Base-by-base conservation (phyloP, 2,797 vertebrate genomes). In the Decapterus maruadsi region DNA sequence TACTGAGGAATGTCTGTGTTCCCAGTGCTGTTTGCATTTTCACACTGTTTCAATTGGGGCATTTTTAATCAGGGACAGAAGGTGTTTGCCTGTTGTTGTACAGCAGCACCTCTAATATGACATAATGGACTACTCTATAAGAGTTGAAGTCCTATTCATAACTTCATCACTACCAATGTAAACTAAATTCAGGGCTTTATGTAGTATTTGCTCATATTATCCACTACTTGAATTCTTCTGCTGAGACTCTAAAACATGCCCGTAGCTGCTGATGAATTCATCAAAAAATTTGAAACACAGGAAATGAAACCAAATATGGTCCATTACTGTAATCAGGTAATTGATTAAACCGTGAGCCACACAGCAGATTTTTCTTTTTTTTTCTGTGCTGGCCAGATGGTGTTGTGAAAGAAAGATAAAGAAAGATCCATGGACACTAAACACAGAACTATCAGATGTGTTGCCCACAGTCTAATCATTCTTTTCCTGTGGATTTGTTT, bases 361-460 rank as follows among this genome's bases (percentile, higher is more conserved):
- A 42, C 55, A 62, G 13, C 43, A 66, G 53, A 26, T 69, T 73
- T 54, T 22, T 67, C 19, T 68, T 36, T 17, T 62, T 59, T 42
- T 16, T 16, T 48, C 16, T 26, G 5, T 57, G 31, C 46, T 53
- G 72, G 42, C 65, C 87, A 90, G 86, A 90, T 83, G 82, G 64
- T 68, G 71, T 73, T 87, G 82, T 89, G 74, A 87, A 81, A 78
- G 62, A 87, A 81, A 72, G 72, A 84, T 75, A 84, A 88, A 87
- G 54, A 75, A 73, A 84, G 72, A 80, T 80, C 75, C 68, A 85
- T 78, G 74, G 84, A 85, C 63, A 77, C 78, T 72, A 83, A 88
- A 92, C 67, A 77, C 74, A 87, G 87, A 88, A 84, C 89, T 87
- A 91, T 90, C 76, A 86, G 81, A 83, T 87, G 80, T 63, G 55